Evolutionary conservation across 2,888 invertebrate species (phyloP).

Genomic region (Clostera curtula): DNA sequence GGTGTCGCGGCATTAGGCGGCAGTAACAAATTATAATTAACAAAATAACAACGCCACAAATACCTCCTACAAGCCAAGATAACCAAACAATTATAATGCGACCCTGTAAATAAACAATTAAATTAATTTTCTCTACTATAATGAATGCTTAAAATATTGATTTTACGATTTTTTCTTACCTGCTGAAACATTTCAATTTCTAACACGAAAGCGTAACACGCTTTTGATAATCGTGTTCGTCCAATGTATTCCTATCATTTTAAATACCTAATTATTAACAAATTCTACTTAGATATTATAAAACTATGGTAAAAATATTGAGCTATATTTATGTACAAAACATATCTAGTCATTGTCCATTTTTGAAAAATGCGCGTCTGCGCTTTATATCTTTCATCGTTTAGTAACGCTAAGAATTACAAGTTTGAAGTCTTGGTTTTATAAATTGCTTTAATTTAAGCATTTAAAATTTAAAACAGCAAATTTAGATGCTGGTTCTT

Average conservation of each 20-base stretch:
- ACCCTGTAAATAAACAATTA: slow-evolving; percentile 47
- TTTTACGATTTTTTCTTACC: slow-evolving; percentile 36
- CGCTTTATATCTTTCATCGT: too few relatives aligned
- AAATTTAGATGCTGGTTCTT: too few relatives aligned
- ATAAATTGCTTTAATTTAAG: too few relatives aligned
- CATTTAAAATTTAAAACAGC: too few relatives aligned
- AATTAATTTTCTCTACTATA: slow-evolving; percentile 13
- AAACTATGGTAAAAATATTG: slow-evolving; percentile 26
- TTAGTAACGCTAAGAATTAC: too few relatives aligned
- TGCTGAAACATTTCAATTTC: slow-evolving; percentile 69
- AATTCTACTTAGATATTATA: slow-evolving; percentile 31
- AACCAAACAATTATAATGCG: slow-evolving; percentile 72
- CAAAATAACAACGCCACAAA: slow-evolving; percentile 78
- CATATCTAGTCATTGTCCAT: slow-evolving; percentile 20
- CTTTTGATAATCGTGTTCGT: slow-evolving; percentile 45
- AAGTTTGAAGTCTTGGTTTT: too few relatives aligned
- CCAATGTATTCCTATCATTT: slow-evolving; percentile 49
- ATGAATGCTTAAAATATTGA: slow-evolving; percentile 27
- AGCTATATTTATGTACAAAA: slow-evolving; percentile 17
- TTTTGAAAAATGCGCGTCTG: slow-evolving; percentile 38
- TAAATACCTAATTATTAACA: slow-evolving; percentile 31
- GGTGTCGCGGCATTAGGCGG: slow-evolving; percentile 80
- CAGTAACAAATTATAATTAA: slow-evolving; percentile 79
- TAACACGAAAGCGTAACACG: slow-evolving; percentile 49
- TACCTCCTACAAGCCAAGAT: slow-evolving; percentile 75